Base-by-base conservation (phyloP, 2,113 vertebrate genomes). In the Tor tambroides region DNA sequence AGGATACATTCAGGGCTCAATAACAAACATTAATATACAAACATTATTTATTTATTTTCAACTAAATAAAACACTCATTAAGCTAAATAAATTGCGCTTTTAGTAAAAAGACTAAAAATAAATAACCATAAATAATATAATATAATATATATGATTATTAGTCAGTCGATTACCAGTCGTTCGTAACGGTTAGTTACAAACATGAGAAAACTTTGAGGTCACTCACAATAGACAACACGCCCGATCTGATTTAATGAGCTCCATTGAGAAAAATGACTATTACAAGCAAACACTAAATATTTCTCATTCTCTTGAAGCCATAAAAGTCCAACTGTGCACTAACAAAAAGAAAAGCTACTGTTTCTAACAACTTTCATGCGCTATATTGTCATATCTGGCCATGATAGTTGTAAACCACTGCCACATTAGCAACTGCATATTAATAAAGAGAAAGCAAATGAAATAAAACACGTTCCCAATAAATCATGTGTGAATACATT, bases 351-450 rank as follows among this genome's bases (percentile, higher is more conserved):
- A 80, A 80, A n/a, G n/a, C 79, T 46, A n/a, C 8, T 1, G 77
- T 72, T 86, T 80, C 43, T 43, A 69, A 49, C 38, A 56, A 82
- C 23, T 82, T 88, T 59, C 6, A 79, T 9, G 11, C 30, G 79
- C 41, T 15, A 30, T 23, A 30, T 81, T 43, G 59, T 46, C n/a
- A 85, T 75, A 75, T 46, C 65, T 38, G 28, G 65, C 14, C 41
- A 26, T 17, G 17, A 32, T 69, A 74, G 77, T 79, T 49, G 51
- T 32, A 63, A 78, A 83, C 30, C 86, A 56, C 19, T 30, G 75
- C n/a, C 26, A 28, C 26, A 35, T 46, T 56, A 59, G 17, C 9
- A 59, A 6, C 1, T 2, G 23, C 49, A 19, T 8, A 9, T 10
- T 43, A 38, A 30, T 76, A 28, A 76, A 61, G 21, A 61, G 7